These are phyloP conservation scores for Amorpha juglandis DNA, from an alignment of 2,888 invertebrate genomes.

Conservation along the genomic window DNA sequence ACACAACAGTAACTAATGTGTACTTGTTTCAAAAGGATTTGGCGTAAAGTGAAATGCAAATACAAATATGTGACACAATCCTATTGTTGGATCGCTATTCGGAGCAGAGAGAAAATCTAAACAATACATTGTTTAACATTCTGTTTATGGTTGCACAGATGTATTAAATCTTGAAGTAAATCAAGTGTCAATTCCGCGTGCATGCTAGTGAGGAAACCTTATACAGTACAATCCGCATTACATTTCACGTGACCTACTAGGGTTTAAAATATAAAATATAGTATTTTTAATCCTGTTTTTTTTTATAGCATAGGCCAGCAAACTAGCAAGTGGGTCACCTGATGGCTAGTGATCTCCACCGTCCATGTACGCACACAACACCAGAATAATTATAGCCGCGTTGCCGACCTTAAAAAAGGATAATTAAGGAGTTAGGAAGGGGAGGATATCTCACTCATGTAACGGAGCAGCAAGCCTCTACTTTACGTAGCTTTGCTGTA, in stretches of 20 bases:
- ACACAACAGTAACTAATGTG: background rate
- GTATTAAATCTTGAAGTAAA: conserved; percentile 33
- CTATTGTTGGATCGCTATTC: conserved; percentile 8
- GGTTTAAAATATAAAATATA: background rate
- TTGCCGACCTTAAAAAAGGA: too few relatives aligned
- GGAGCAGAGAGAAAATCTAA: conserved; percentile 14
- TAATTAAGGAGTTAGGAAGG: too few relatives aligned
- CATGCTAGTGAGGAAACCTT: conserved; percentile 45
- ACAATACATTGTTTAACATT: conserved; percentile 15
- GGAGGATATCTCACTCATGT: too few relatives aligned
- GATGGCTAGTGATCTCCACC: too few relatives aligned
- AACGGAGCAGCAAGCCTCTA: too few relatives aligned
- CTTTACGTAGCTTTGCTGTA: too few relatives aligned
- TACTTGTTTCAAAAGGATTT: background rate
- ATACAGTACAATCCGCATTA: conserved; percentile 45
- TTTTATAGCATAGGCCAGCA: too few relatives aligned
- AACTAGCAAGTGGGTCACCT: too few relatives aligned
- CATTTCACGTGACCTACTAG: conserved; percentile 38
- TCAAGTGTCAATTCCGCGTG: conserved; percentile 38
- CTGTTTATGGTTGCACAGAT: background rate
- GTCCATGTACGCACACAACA: too few relatives aligned
- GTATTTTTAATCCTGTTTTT: background rate
- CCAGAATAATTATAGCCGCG: too few relatives aligned
- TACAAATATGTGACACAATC: conserved; percentile 9
- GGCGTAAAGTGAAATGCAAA: background rate